Conservation (phyloP, 2,888 invertebrate species). For the Mythimna lalbum region DNA sequence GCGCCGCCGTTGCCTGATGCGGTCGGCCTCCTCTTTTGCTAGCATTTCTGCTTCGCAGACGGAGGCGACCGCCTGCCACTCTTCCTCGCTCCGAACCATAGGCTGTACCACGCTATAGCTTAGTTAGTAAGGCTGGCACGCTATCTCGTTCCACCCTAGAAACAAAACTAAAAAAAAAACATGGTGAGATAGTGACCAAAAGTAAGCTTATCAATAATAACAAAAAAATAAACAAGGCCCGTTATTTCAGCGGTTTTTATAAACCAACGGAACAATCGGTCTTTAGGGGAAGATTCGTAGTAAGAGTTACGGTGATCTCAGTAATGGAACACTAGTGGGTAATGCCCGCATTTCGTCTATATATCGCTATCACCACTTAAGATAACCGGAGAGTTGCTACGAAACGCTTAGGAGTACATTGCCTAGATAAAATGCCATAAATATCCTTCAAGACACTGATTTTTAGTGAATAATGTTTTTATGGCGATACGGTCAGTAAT, state of each 20-base stretch:
- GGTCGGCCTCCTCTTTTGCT: too few relatives aligned
- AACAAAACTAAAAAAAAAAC: too few relatives aligned
- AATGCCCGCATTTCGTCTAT: slow-evolving; percentile 4
- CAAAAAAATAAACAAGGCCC: too few relatives aligned
- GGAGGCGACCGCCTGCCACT: too few relatives aligned
- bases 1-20: too few relatives aligned
- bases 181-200: too few relatives aligned
- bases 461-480: not conserved
- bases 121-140: too few relatives aligned
- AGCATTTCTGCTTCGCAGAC: too few relatives aligned
- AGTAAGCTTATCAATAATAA: too few relatives aligned
- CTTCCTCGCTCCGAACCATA: too few relatives aligned
- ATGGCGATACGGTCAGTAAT: not conserved
- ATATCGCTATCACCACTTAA: slow-evolving; percentile 5
- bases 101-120: too few relatives aligned
- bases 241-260: not conserved
- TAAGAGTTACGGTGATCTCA: slow-evolving; percentile 7
- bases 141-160: too few relatives aligned
- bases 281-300: slow-evolving; percentile 30
- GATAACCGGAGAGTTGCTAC: slow-evolving; percentile 7
- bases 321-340: slow-evolving; percentile 21
- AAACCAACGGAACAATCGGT: not conserved
- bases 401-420: slow-evolving; percentile 7
- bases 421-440: slow-evolving; percentile 12
- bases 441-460: not conserved